Conservation (phyloP, 1,140 invertebrate genomes). For the Triops cancriformis region DNA sequence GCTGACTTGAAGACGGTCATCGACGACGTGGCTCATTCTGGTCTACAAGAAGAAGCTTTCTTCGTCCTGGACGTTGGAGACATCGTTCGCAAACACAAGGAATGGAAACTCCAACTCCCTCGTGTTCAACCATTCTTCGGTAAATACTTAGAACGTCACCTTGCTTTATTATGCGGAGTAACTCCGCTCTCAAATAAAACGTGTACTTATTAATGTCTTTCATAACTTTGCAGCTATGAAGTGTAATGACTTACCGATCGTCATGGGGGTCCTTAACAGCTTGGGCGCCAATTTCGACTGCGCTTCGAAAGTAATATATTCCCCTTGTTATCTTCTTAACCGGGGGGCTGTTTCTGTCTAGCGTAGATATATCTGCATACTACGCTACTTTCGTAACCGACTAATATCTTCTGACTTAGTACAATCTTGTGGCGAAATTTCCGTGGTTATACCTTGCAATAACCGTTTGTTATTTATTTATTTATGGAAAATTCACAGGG, state of each 20-base stretch:
- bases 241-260: slow-evolving; percentile 78
- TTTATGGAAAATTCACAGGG: slow-evolving; percentile 50
- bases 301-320: slow-evolving; percentile 69
- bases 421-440: no score
- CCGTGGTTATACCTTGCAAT: no score
- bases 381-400: no score
- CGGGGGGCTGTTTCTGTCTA: no score
- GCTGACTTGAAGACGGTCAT: slow-evolving; percentile 48
- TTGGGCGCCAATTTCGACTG: slow-evolving; percentile 91
- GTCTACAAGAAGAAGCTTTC: slow-evolving; percentile 75
- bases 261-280: slow-evolving; percentile 73
- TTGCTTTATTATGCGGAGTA: no score
- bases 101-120: slow-evolving; percentile 77
- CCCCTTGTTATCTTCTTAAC: neutral
- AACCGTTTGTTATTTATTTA: no score
- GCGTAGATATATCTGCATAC: no score
- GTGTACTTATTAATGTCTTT: slow-evolving; percentile 20
- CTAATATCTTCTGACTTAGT: no score
- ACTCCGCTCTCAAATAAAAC: no score
- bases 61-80: slow-evolving; percentile 86
- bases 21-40: slow-evolving; percentile 45
- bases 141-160: slow-evolving; percentile 43
- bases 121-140: slow-evolving; percentile 89
- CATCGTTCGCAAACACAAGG: slow-evolving; percentile 71
- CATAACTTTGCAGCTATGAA: slow-evolving; percentile 75